Percentiles rank a stretch among this genome's conserved stretches.
Conservation (phyloP, 2,888 invertebrate genomes). For the Latrodectus hesperus region DNA sequence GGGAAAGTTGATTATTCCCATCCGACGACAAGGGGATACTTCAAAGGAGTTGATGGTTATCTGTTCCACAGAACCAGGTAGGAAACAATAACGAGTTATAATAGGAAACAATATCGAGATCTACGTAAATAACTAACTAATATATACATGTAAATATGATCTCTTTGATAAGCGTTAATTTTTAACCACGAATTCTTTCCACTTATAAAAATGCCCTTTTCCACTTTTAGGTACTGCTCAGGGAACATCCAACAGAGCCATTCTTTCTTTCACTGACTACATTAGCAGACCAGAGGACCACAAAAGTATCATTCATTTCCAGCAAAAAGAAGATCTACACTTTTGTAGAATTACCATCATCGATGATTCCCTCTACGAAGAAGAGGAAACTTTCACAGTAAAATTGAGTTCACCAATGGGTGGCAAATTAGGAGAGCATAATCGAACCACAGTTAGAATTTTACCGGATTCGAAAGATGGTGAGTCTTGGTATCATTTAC, state of each 20-base stretch:
- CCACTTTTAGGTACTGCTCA: conserved; percentile 73
- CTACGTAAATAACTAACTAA: not conserved
- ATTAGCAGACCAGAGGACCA: conserved; percentile 73
- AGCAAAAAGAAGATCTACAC: conserved; percentile 72
- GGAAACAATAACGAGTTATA: conserved; percentile 11
- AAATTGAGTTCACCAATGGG: conserved; percentile 73
- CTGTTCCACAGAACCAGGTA: conserved; percentile 74
- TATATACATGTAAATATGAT: not conserved
- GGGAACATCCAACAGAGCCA: conserved; percentile 73
- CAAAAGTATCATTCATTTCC: conserved; percentile 73
- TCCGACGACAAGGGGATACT: conserved; percentile 74
- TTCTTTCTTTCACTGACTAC: conserved; percentile 74
- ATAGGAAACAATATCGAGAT: conserved; percentile 64
- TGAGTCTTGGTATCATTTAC: conserved; percentile 65
- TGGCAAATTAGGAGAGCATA: conserved; percentile 72
- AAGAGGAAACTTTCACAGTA: conserved; percentile 74
- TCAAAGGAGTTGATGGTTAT: conserved; percentile 74
- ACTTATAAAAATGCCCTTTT: not conserved
- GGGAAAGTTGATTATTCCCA: conserved; percentile 73
- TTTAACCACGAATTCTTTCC: not conserved
- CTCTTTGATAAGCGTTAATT: not conserved
- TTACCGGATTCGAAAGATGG: conserved; percentile 74
- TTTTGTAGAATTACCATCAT: conserved; percentile 74
- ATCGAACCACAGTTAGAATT: conserved; percentile 73
- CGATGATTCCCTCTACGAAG: conserved; percentile 75